phyloP scores from a whole-genome alignment of 2,888 invertebrate genomes.

The Rosalia funebris region DNA sequence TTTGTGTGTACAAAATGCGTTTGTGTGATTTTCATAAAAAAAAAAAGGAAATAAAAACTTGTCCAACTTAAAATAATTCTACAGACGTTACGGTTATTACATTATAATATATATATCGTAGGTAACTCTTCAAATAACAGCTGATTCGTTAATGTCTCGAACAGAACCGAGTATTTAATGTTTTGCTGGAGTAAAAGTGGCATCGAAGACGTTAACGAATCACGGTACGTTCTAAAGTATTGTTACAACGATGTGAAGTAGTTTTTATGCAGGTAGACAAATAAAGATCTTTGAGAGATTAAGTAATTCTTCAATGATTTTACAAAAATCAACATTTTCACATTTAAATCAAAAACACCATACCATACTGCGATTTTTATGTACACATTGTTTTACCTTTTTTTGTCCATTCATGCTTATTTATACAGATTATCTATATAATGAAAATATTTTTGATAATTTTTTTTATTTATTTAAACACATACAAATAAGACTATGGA shows the following conservation, averaged over 20 bases:
- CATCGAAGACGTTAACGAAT: constrained; percentile 33
- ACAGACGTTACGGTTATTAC: constrained; percentile 58
- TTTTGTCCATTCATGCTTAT: constrained; percentile 54
- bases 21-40: constrained; percentile 11
- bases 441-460: constrained; percentile 63
- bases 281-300: constrained; percentile 46
- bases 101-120: constrained; percentile 57
- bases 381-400: constrained; percentile 49
- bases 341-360: constrained; percentile 51
- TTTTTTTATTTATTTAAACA: constrained; percentile 57
- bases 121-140: constrained; percentile 41
- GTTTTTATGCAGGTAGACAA: constrained; percentile 47
- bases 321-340: constrained; percentile 55
- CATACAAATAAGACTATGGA: constrained; percentile 60
- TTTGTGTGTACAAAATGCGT: background rate
- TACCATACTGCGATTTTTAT: constrained; percentile 51
- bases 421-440: constrained; percentile 58
- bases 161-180: constrained; percentile 9
- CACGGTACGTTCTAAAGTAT: constrained; percentile 36
- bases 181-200: constrained; percentile 12
- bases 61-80: constrained; percentile 36
- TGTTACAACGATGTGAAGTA: constrained; percentile 47
- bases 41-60: constrained; percentile 5
- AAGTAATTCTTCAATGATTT: constrained; percentile 43
- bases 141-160: constrained; percentile 40